Conservation (phyloP, 2,113 vertebrate genomes). For the Hoplias malabaricus region DNA sequence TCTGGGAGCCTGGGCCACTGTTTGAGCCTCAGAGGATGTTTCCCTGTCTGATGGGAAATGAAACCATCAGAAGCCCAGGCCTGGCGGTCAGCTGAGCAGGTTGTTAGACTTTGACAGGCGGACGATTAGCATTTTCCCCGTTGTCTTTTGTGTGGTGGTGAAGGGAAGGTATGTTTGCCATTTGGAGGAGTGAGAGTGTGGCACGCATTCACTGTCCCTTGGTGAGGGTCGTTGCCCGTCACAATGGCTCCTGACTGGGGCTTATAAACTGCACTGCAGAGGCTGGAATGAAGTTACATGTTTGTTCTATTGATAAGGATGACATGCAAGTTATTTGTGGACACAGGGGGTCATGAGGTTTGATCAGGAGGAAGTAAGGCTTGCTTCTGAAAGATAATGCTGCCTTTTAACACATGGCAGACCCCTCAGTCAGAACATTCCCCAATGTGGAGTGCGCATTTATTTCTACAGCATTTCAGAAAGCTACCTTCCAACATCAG, state of each 20-base stretch:
- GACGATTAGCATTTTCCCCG: conserved; percentile 50
- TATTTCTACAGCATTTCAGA: too few relatives aligned
- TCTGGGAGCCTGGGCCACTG: conserved; percentile 42
- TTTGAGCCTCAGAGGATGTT: conserved; percentile 42
- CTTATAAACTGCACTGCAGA: conserved; percentile 27
- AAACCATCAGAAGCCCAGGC: conserved; percentile 41
- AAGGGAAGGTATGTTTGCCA: conserved; percentile 52
- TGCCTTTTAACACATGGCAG: not conserved
- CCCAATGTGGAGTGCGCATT: conserved; percentile 1
- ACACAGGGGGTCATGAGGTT: conserved; percentile 11
- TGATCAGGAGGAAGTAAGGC: conserved; percentile 28
- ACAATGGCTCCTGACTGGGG: conserved; percentile 38
- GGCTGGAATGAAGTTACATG: conserved; percentile 43
- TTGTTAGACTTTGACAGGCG: conserved; percentile 38
- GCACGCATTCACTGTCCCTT: conserved; percentile 42
- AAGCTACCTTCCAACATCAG: too few relatives aligned
- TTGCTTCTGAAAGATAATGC: not conserved
- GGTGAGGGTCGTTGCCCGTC: conserved; percentile 28
- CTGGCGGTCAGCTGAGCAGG: conserved; percentile 46
- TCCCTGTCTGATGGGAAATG: conserved; percentile 43
- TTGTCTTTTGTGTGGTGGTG: conserved; percentile 40
- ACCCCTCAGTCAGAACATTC: conserved; percentile 4
- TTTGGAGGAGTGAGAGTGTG: conserved; percentile 47
- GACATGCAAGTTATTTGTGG: conserved; percentile 44
- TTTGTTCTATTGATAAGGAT: conserved; percentile 38